Evolutionary conservation across 2,113 vertebrate genomes (phyloP).

Genomic region (Parotia lawesii): DNA sequence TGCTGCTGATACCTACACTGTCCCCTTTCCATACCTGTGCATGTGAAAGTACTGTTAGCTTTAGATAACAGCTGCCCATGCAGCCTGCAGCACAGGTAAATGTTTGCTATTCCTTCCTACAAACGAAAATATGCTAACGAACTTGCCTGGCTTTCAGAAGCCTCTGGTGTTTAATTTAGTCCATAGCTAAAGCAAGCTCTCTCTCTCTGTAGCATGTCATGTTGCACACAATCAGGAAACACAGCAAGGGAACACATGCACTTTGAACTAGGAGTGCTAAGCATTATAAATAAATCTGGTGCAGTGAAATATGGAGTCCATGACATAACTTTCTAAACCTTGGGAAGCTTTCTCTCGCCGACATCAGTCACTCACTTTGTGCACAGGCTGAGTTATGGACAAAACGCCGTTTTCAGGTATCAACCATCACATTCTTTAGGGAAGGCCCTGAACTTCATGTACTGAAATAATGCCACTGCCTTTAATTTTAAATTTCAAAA

Average conservation of each 20-base stretch:
- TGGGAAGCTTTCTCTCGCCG: neutral
- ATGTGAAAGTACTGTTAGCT: neutral
- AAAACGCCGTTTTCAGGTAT: accelerated
- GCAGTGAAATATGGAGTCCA: neutral
- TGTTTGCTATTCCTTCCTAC: constrained; percentile 1
- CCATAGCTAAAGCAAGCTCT: neutral
- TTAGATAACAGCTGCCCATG: neutral
- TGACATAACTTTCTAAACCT: neutral
- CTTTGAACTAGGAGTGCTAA: neutral
- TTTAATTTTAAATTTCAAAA: neutral
- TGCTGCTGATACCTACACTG: neutral
- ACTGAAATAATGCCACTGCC: neutral
- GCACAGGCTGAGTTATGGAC: neutral
- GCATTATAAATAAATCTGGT: neutral
- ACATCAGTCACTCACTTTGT: neutral
- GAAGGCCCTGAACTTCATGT: neutral
- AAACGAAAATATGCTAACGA: neutral
- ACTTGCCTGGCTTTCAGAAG: neutral
- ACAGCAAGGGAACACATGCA: neutral
- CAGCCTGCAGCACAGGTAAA: neutral
- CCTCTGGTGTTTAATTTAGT: neutral
- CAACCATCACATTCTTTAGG: neutral
- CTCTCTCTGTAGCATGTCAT: neutral
- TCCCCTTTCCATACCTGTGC: neutral
- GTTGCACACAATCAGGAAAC: neutral